phyloP scores from a whole-genome alignment of 2,888 invertebrate genomes.

The Cheiracanthium punctorium region DNA sequence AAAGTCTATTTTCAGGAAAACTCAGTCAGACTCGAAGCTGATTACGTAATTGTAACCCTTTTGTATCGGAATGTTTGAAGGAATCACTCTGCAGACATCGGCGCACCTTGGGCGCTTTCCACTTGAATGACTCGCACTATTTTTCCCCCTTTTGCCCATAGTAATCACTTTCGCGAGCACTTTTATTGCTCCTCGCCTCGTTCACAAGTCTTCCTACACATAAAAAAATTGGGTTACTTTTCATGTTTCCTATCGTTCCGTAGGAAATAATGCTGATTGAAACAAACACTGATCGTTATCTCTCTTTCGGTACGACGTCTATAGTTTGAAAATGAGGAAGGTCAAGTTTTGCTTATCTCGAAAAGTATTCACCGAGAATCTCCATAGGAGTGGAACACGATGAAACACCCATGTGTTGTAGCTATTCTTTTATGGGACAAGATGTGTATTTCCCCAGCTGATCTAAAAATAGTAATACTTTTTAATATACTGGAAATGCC shows the following conservation, averaged over 20 bases:
- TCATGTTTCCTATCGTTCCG: not conserved
- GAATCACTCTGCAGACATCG: not conserved
- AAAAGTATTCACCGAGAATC: too few species aligned
- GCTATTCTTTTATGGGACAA: too few species aligned
- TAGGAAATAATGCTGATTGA: not conserved
- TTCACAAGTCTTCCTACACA: conserved; percentile 1
- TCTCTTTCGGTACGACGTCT: too few species aligned
- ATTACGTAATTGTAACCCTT: not conserved
- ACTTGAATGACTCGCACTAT: not conserved
- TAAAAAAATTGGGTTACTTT: not conserved
- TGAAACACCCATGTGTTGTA: too few species aligned
- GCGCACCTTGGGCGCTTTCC: not conserved
- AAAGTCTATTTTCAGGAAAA: too few species aligned
- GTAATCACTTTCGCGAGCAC: not conserved
- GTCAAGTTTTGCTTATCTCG: not conserved
- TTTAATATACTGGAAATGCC: too few species aligned
- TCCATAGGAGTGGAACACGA: too few species aligned
- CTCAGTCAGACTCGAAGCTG: too few species aligned
- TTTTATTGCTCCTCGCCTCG: not conserved
- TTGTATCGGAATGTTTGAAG: not conserved
- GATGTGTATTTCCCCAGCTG: too few species aligned
- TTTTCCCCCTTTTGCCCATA: not conserved
- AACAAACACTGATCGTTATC: conserved; percentile 5
- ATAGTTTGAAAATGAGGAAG: not conserved
- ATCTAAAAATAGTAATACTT: too few species aligned